A percentile compares a stretch with the other conserved stretches of the same genome.
Evolutionary conservation across 2,888 invertebrate species (phyloP).

Genomic region (Bedellia somnulentella): DNA sequence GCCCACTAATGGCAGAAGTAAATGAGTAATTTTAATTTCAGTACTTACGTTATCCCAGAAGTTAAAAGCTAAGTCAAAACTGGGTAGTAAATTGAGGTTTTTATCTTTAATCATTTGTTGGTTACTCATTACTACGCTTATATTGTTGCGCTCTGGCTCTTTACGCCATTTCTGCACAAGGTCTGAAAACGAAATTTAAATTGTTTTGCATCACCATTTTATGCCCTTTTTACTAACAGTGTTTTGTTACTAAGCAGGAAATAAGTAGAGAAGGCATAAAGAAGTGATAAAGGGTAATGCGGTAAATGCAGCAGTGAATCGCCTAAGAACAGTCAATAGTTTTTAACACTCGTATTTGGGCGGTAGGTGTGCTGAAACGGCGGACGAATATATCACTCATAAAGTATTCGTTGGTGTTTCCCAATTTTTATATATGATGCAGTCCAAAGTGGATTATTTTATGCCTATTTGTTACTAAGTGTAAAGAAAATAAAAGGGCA

Average conservation of each 20-base stretch:
- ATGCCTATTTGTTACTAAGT: too few species aligned
- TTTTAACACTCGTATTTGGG: too few species aligned
- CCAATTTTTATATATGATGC: too few species aligned
- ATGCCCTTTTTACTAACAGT: background rate
- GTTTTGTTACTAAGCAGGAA: background rate
- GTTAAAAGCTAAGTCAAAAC: conserved; percentile 12
- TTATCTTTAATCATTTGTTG: conserved; percentile 10
- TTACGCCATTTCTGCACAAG: conserved; percentile 11
- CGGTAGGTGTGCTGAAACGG: too few species aligned
- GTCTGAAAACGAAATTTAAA: conserved; percentile 3
- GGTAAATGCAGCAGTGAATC: too few species aligned
- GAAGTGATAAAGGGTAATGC: background rate
- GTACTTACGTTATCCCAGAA: conserved; percentile 12
- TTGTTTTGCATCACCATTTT: background rate
- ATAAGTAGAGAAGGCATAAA: background rate
- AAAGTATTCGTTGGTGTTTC: too few species aligned
- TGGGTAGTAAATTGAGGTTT: conserved; percentile 10
- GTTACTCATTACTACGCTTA: conserved; percentile 12
- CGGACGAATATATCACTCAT: too few species aligned
- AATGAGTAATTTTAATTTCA: too few species aligned
- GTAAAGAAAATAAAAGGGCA: too few species aligned
- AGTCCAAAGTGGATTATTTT: too few species aligned
- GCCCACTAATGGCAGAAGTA: too few species aligned
- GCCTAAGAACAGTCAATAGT: too few species aligned
- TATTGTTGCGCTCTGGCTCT: conserved; percentile 9